phyloP scores from a whole-genome alignment of 2,888 invertebrate genomes.

The Yponomeuta evonymella region DNA sequence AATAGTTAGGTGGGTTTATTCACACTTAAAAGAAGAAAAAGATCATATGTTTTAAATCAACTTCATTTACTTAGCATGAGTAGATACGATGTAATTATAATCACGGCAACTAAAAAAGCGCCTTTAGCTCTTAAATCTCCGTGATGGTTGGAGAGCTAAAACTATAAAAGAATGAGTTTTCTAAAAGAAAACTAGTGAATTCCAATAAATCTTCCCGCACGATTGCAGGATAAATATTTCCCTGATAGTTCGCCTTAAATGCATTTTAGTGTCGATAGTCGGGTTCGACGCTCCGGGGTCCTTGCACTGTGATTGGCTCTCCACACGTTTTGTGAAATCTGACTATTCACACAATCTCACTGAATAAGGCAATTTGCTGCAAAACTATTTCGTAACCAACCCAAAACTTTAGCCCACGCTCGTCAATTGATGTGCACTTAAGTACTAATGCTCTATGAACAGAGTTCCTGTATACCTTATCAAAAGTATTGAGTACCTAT shows the following conservation, averaged over 20 bases:
- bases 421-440: neutral
- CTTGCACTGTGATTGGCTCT: conserved; percentile 3
- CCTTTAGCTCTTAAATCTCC: conserved; percentile 26
- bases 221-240: conserved; percentile 51
- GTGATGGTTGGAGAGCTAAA: conserved; percentile 26
- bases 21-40: too few species aligned
- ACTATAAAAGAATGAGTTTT: conserved; percentile 28
- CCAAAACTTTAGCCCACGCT: neutral
- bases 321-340: neutral
- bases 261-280: conserved; percentile 40
- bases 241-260: conserved; percentile 44
- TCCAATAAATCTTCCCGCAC: conserved; percentile 50
- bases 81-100: too few species aligned
- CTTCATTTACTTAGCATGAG: too few species aligned
- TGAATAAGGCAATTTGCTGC: neutral
- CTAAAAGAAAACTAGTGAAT: conserved; percentile 36
- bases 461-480: too few species aligned
- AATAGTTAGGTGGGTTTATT: too few species aligned
- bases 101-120: neutral
- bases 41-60: too few species aligned
- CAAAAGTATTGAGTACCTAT: too few species aligned
- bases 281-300: conserved; percentile 19
- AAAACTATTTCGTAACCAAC: neutral
- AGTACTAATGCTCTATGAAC: too few species aligned
- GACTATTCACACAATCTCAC: conserved; percentile 5